Evolutionary conservation across 2,113 vertebrate genomes (phyloP).

Genomic region (Naja naja): DNA sequence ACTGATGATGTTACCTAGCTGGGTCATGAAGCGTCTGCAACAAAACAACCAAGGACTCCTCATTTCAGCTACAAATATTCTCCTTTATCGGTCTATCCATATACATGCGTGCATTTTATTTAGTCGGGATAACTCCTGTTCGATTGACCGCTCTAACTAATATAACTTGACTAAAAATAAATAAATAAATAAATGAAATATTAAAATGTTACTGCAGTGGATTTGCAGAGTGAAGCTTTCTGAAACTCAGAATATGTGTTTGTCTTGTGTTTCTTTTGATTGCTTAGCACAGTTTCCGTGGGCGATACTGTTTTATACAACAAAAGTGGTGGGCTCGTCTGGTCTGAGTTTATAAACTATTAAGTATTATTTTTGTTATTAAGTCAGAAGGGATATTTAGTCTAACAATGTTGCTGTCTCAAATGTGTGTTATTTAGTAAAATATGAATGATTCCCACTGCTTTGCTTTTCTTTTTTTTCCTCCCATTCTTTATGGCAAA

Average conservation of each 20-base stretch:
- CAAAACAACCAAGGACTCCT: not conserved
- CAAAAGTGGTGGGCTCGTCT: constrained; percentile 56
- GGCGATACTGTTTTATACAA: constrained; percentile 77
- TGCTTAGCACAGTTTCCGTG: constrained; percentile 61
- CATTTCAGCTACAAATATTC: not conserved
- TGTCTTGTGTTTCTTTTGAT: constrained; percentile 44
- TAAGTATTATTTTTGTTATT: constrained; percentile 98
- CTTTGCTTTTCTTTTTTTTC: no score
- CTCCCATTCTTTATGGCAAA: constrained; percentile 82
- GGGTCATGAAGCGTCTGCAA: not conserved
- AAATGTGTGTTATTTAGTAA: constrained; percentile 98
- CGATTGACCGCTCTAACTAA: constrained; percentile 68
- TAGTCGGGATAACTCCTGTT: constrained; percentile 55
- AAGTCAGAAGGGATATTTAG: constrained; percentile 99
- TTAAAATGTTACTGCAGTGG: constrained; percentile 66
- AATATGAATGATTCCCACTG: constrained; percentile 76
- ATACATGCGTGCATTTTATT: constrained; percentile 46
- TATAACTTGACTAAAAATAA: constrained; percentile 68
- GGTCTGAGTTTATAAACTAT: constrained; percentile 84
- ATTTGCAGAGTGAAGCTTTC: constrained; percentile 81
- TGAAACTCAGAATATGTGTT: constrained; percentile 63
- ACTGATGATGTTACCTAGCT: not conserved
- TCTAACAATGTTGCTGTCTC: constrained; percentile 88
- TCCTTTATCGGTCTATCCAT: not conserved
- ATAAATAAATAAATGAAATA: not conserved